A percentile compares a stretch with the other conserved stretches of the same genome.
phyloP scores from a whole-genome alignment of 2,888 invertebrate species.

The Apodemia duryi region DNA sequence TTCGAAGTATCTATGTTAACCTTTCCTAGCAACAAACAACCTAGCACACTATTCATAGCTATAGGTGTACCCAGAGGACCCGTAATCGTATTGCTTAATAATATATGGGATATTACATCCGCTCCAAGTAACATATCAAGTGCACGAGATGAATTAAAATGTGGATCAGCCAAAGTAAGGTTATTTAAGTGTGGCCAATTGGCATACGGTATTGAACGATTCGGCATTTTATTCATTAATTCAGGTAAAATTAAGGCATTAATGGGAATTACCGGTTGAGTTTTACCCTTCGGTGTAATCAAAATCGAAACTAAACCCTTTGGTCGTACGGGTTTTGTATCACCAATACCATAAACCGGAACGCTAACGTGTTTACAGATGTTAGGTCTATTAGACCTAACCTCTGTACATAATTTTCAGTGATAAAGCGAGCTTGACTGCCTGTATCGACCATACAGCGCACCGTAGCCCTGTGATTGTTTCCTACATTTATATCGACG shows the following conservation, averaged over 20 bases:
- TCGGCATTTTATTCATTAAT: neutral
- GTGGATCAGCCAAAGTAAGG: neutral
- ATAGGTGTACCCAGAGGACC: slow-evolving; percentile 6
- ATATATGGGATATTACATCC: neutral
- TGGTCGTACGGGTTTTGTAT: neutral
- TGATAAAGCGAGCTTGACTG: neutral
- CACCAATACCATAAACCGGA: neutral
- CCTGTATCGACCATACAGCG: neutral
- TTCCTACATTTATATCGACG: neutral
- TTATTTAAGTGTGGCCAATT: neutral
- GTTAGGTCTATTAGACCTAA: neutral
- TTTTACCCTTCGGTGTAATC: neutral
- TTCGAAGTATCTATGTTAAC: neutral
- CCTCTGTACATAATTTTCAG: neutral
- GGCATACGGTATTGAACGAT: neutral
- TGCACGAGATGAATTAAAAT: neutral
- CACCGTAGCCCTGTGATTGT: neutral
- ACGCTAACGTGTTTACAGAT: neutral
- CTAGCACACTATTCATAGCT: neutral
- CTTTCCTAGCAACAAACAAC: neutral
- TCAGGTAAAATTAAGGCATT: neutral
- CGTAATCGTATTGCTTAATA: slow-evolving; percentile 7
- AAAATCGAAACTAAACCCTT: neutral
- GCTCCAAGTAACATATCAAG: slow-evolving; percentile 2
- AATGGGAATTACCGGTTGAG: neutral